phyloP scores from a whole-genome alignment of 2,797 vertebrate genomes.

The Muraenolepis orangiensis region DNA sequence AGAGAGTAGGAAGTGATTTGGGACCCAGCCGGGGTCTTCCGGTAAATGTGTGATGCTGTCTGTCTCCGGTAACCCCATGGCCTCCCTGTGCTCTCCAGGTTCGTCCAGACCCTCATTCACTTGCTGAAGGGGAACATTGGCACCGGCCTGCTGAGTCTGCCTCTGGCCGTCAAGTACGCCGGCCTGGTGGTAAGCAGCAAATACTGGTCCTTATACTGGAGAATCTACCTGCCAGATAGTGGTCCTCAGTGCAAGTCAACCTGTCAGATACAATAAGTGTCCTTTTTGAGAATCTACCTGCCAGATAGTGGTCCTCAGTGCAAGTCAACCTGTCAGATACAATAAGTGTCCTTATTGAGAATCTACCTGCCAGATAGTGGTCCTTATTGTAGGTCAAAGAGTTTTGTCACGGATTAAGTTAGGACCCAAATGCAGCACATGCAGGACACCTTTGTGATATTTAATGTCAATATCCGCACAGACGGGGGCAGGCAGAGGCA shows the following conservation, averaged over 20 bases:
- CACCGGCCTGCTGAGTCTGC: constrained; percentile 91
- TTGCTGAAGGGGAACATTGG: constrained; percentile 94
- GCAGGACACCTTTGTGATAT: too few species aligned
- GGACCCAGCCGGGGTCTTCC: too few species aligned
- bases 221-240: background rate
- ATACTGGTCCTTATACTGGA: too few species aligned
- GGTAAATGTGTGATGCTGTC: background rate
- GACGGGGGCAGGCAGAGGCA: too few species aligned
- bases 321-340: too few species aligned
- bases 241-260: background rate
- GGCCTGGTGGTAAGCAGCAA: constrained; percentile 83
- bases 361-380: too few species aligned
- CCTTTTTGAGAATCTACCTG: background rate
- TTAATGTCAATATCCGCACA: too few species aligned
- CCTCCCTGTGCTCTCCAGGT: constrained; percentile 65
- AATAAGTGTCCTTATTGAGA: background rate
- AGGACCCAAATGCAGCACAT: too few species aligned
- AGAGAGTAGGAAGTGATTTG: too few species aligned
- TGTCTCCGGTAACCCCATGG: background rate
- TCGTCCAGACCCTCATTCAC: constrained; percentile 92
- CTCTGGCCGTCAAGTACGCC: constrained; percentile 92
- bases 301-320: background rate
- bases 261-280: too few species aligned
- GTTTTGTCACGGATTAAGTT: too few species aligned
- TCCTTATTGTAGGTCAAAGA: background rate